Base-by-base conservation (phyloP, 2,113 vertebrate species). In the Cochlearius cochlearius region DNA sequence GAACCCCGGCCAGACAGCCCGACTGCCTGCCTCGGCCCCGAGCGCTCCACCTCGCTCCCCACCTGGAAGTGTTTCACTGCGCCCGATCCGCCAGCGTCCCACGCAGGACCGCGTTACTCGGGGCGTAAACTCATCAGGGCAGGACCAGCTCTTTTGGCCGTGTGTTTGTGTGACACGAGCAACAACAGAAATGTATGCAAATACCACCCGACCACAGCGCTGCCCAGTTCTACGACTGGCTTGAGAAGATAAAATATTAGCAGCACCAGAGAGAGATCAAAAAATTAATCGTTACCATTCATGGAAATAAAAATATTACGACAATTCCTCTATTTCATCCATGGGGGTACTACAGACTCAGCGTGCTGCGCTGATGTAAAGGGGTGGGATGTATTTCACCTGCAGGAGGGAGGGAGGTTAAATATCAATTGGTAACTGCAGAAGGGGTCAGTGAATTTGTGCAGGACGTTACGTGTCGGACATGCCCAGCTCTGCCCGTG, bases 301-400 rank as follows among this genome's bases (percentile, higher is more conserved):
- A 15, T 10, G 2, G 5, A 77, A 68, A 76, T 49, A 52, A 91
- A 87, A 87, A 49, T 18, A 38, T 5, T 12, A 10, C 9, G 23
- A 21, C n/a, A 34, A 34, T 56, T 29, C 45, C 59, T 14, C 30
- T 27, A 1, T 47, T 71, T 59, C 53, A 45, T 25, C 56, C 72
- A 38, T 43, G 0, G 0, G 67, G 34, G 26, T 45, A 9, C 64
- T 27, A 0, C 1, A 56, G 69, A 12, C 49, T 50, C 22, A 1
- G 60, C 3, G 39, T 17, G 67, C 74, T 62, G 39, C 58, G 1
- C 27, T 9, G 55, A 21, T 63, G 45, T 12, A 43, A 43, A 41
- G 60, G 52, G 36, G 10, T 45, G 91, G 66, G 39, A 20, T 36
- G 1, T 3, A 66, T 43, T 71, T 27, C 55, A 58, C 5, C 9